Conservation (phyloP, 2,797 vertebrate species). For the Ctenochaetus hawaiiensis region DNA sequence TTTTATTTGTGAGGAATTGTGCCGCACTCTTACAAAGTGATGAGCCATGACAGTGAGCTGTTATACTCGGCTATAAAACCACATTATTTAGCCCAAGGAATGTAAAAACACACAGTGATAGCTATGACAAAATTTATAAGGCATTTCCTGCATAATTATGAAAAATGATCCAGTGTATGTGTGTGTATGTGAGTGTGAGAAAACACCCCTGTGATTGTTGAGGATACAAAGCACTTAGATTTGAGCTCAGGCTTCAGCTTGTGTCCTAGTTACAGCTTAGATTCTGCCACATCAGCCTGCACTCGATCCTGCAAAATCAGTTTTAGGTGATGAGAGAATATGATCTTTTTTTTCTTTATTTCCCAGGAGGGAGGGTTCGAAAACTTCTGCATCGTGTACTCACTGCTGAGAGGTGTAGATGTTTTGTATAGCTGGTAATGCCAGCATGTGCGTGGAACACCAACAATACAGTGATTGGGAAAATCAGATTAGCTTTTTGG, state of each 20-base stretch:
- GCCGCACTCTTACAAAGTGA: slow-evolving; percentile 53
- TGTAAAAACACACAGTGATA: slow-evolving; percentile 46
- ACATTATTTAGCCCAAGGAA: slow-evolving; percentile 61
- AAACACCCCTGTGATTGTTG: slow-evolving; percentile 38
- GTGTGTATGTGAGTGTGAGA: slow-evolving; percentile 8
- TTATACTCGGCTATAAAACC: slow-evolving; percentile 58
- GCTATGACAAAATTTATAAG: slow-evolving; percentile 63
- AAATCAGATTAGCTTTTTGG: slow-evolving; percentile 81
- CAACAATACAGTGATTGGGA: slow-evolving; percentile 81
- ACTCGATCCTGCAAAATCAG: slow-evolving; percentile 49
- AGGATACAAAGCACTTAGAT: slow-evolving; percentile 46
- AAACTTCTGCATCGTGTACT: slow-evolving; percentile 53
- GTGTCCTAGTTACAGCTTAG: slow-evolving; percentile 64
- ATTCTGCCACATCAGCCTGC: slow-evolving; percentile 71
- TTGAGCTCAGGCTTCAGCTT: slow-evolving; percentile 48
- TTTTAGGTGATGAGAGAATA: slow-evolving; percentile 63
- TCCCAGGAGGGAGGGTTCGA: slow-evolving; percentile 59
- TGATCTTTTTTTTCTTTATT: slow-evolving; percentile 57
- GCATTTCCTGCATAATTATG: slow-evolving; percentile 56
- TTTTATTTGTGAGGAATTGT: slow-evolving; percentile 67
- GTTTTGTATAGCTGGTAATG: slow-evolving; percentile 28
- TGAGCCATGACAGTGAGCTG: slow-evolving; percentile 56
- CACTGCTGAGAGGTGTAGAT: slow-evolving; percentile 40
- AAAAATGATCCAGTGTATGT: slow-evolving; percentile 52
- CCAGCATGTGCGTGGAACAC: slow-evolving; percentile 51